These are phyloP conservation scores for Scelioninae gen. 1 DNA, from an alignment of 2,888 invertebrate genomes.

Conservation along the genomic window DNA sequence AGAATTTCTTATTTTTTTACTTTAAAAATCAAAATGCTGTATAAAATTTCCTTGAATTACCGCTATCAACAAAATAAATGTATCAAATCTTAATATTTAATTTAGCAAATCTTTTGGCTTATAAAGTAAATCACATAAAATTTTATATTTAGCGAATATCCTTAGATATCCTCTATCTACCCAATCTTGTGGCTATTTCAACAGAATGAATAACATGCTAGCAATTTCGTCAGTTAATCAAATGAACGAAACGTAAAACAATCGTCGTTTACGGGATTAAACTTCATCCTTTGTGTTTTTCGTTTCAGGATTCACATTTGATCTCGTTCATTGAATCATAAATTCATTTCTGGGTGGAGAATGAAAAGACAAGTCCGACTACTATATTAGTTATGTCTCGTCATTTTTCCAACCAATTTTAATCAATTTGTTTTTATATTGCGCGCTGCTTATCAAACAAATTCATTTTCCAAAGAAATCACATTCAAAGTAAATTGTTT, in stretches of 20 bases:
- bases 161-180: constrained; percentile 15
- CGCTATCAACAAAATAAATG: no score
- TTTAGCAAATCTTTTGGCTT: neutral
- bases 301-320: constrained; percentile 51
- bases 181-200: constrained; percentile 31
- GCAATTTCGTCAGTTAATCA: constrained; percentile 57
- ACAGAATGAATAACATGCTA: constrained; percentile 28
- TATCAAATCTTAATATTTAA: neutral
- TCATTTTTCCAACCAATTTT: constrained; percentile 11
- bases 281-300: constrained; percentile 51
- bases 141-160: constrained; percentile 5
- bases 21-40: no score
- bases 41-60: no score
- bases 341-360: constrained; percentile 44
- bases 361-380: constrained; percentile 40
- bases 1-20: no score
- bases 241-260: constrained; percentile 58
- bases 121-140: neutral
- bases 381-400: constrained; percentile 20
- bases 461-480: neutral
- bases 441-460: neutral
- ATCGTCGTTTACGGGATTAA: constrained; percentile 57
- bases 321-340: constrained; percentile 58
- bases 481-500: neutral
- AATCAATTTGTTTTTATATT: neutral